Conservation (phyloP, 1,140 invertebrate species). For the Tachypleus tridentatus region DNA sequence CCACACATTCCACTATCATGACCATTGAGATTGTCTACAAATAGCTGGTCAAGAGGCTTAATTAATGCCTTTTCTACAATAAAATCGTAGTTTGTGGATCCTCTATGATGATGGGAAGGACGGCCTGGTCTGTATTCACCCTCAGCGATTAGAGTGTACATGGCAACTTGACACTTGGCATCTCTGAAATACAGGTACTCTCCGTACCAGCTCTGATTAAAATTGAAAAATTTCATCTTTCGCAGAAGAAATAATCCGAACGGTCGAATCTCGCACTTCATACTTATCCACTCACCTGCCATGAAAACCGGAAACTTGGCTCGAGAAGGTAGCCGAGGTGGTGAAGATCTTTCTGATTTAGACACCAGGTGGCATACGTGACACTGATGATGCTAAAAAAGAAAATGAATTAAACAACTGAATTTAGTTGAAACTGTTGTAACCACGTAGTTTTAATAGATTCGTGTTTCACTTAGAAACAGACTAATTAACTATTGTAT, state of each 20-base stretch:
- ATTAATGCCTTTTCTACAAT: slow-evolving; percentile 37
- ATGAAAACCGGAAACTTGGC: slow-evolving; percentile 42
- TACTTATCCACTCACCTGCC: slow-evolving; percentile 50
- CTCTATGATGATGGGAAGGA: slow-evolving; percentile 26
- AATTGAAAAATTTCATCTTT: slow-evolving; percentile 33
- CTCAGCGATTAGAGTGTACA: slow-evolving; percentile 27
- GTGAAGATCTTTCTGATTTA: slow-evolving; percentile 40
- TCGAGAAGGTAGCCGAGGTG: slow-evolving; percentile 44
- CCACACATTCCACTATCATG: slow-evolving; percentile 26
- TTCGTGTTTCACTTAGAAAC: too few species aligned
- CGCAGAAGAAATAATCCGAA: slow-evolving; percentile 48
- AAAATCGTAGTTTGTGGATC: slow-evolving; percentile 40
- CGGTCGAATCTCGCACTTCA: slow-evolving; percentile 47
- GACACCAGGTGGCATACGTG: slow-evolving; percentile 39
- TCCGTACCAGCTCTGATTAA: slow-evolving; percentile 24
- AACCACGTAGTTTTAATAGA: too few species aligned
- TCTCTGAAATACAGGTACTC: slow-evolving; percentile 12
- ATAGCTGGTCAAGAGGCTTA: slow-evolving; percentile 35
- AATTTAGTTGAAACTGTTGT: too few species aligned
- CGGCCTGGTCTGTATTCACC: slow-evolving; percentile 24
- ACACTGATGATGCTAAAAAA: slow-evolving; percentile 34
- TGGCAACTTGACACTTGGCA: slow-evolving; percentile 34
- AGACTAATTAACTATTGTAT: too few species aligned
- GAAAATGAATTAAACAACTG: background rate
- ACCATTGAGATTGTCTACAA: slow-evolving; percentile 26